Conservation (phyloP, 2,797 vertebrate species). For the Rhinatrema bivittatum region DNA sequence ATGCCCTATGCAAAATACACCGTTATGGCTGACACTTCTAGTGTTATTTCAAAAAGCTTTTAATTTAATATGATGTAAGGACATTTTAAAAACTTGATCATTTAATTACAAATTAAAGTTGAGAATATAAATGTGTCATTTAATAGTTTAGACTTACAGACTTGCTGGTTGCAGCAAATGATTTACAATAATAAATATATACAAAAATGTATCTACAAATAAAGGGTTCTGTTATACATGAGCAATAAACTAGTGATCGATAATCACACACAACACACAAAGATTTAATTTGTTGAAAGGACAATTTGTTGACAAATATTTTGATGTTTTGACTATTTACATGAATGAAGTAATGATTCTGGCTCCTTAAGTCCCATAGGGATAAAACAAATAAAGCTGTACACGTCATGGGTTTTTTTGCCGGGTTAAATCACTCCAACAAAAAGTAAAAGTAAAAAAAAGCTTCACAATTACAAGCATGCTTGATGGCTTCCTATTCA, state of each 20-base stretch:
- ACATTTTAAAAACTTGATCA: constrained; percentile 61
- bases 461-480: constrained; percentile 90
- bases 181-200: constrained; percentile 82
- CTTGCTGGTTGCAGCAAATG: constrained; percentile 87
- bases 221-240: constrained; percentile 67
- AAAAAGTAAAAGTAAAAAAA: constrained; percentile 53
- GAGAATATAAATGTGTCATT: constrained; percentile 77
- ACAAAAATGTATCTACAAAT: constrained; percentile 77
- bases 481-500: constrained; percentile 74
- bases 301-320: constrained; percentile 52
- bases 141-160: constrained; percentile 80
- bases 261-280: constrained; percentile 78
- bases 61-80: constrained; percentile 60
- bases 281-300: constrained; percentile 62
- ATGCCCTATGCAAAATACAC: constrained; percentile 55
- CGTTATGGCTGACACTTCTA: constrained; percentile 50
- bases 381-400: constrained; percentile 70
- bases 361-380: constrained; percentile 83
- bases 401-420: constrained; percentile 73
- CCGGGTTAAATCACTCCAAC: constrained; percentile 69
- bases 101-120: constrained; percentile 72
- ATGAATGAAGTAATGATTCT: constrained; percentile 61
- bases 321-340: constrained; percentile 65
- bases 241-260: constrained; percentile 64
- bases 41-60: constrained; percentile 57